Base-by-base conservation (phyloP, 2,797 vertebrate species). In the Chaetophractus vellerosus region DNA sequence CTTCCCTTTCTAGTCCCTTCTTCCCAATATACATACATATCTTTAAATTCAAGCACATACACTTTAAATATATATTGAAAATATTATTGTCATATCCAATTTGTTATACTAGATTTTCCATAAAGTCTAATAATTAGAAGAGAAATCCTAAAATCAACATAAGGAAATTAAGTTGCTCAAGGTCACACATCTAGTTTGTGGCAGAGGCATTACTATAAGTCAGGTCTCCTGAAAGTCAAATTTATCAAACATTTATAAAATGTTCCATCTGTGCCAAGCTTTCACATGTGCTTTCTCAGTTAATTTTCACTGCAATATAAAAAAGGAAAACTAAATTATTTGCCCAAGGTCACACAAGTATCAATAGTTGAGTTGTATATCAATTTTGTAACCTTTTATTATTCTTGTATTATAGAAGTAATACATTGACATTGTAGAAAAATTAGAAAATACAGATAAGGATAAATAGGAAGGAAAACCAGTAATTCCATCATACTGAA, bases 1-100 rank as follows among this genome's bases (percentile, higher is more conserved):
- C 10, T 38, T 4, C 36, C 14, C 72, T 96, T 36, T 19, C 2
- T 86, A 45, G 36, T 55, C 33, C 6, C 10, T 4, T 91, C 9
- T 8, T 50, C 15, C 19, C 2, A 19, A 74, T 74, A 26, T 74
- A 26, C 0, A 33, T 18, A 87, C 14, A n/a, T 14, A 31, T 72
- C n/a, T 93, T 93, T 79, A 85, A 72, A n/a, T 48, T 82, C 48
- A 95, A 95, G 57, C 19, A 55, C 8, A 48, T 23, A 57, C 57
- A 21, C 18, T 89, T 86, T 75, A 45, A 45, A 68, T 55, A n/a
- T 48, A 64, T 55, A 74, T 26, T 69, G n/a, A 79, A 93, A 63
- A 80, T 50, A 94, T 76, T 69, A 85, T 36, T 78, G 7, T 19
- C 78, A 57, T 6, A 75, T 66, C 14, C 38, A 59, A 6, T 80